Base-by-base conservation (phyloP, 2,797 vertebrate species). In the Hoplostethus atlanticus region DNA sequence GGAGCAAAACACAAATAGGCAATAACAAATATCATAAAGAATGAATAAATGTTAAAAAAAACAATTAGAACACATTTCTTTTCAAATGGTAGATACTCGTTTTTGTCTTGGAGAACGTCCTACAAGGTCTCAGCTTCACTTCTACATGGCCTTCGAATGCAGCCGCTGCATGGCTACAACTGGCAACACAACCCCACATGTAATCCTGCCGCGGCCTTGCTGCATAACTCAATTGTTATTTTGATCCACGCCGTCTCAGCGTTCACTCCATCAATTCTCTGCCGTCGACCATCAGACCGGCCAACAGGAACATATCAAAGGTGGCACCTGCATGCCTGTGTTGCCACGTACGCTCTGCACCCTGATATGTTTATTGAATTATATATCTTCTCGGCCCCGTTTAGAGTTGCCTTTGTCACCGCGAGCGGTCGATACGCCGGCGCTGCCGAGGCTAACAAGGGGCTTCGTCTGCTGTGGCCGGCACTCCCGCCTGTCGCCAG, bases 311-410 rank as follows among this genome's bases (percentile, higher is more conserved):
- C 63, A 9, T 57, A 81, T 84, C 68, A 68, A 67, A 76, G 77
- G 46, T 81, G 85, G 81, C 87, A 77, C 60, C 72, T 25, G 0
- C 50, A 54, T 72, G 66, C 75, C 71, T 70, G 8, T 12, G 77
- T 82, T 80, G 82, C 84, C 84, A 80, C 61, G 2, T 60, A 73
- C 81, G 81, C 77, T 86, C 76, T 58, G 77, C 72, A 38, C 46
- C 53, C 79, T 81, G 88, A 89, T 79, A 87, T 86, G 79, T 91
- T 91, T 90, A 91, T 91, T 90, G 87, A 88, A 91, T 91, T 86
- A 78, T 91, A 86, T 73, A 75, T 90, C 86, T 91, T 84, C 77
- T 66, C 30, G 2, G 69, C 46, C 80, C 60, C 59, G 59, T 80
- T 91, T 71, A 83, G 78, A 85, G 90, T 76, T 67, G 85, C 84